Conservation (phyloP, 2,113 vertebrate species). For the Myodes glareolus region DNA sequence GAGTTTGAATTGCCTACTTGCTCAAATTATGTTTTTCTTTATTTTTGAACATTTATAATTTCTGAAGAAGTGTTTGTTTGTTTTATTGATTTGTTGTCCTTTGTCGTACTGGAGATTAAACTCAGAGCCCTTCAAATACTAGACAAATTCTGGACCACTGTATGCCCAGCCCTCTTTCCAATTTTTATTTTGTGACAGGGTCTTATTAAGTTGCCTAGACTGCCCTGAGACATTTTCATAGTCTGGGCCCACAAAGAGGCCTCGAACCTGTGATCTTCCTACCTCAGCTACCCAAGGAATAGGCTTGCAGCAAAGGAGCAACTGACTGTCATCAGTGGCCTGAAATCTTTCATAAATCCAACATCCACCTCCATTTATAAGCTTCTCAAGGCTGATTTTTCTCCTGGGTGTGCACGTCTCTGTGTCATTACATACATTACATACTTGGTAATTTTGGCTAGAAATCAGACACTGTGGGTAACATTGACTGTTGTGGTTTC, state of each 20-base stretch:
- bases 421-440: neutral
- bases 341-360: conserved; percentile 13
- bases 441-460: neutral
- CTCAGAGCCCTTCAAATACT: neutral
- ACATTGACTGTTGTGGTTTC: neutral
- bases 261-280: neutral
- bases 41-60: conserved; percentile 32
- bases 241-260: neutral
- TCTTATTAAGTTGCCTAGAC: neutral
- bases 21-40: neutral
- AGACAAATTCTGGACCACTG: neutral
- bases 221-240: neutral
- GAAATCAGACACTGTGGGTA: neutral
- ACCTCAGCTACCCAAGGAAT: neutral
- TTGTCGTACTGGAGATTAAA: neutral
- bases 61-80: neutral
- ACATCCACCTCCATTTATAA: neutral
- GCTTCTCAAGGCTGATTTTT: neutral
- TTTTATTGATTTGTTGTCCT: neutral
- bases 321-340: neutral
- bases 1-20: neutral
- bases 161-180: neutral
- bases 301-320: neutral
- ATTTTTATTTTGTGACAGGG: neutral
- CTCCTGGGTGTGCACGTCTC: neutral